Percentiles rank a stretch among this genome's conserved stretches.
These are phyloP conservation scores for Bergia sp. DNA, from an alignment of 92 coral and sea anemone genomes.

Conservation along the genomic window DNA sequence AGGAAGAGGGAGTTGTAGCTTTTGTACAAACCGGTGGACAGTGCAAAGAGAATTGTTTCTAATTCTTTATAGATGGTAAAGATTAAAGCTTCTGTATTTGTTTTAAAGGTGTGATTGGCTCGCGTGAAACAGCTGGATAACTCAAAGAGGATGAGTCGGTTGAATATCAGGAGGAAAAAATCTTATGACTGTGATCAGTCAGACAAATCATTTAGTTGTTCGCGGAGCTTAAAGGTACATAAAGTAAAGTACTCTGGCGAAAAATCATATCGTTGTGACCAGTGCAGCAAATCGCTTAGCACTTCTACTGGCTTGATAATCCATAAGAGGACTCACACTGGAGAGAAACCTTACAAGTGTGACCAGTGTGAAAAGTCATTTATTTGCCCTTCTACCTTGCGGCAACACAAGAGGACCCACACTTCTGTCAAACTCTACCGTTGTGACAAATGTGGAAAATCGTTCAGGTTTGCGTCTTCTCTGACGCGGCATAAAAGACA, in stretches of 20 bases:
- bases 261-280: not conserved
- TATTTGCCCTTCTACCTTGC: not conserved
- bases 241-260: not conserved
- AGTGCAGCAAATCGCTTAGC: not conserved
- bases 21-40: no score
- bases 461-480: not conserved
- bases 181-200: no score
- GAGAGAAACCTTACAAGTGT: not conserved
- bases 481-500: not conserved
- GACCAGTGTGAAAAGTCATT: not conserved
- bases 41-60: no score
- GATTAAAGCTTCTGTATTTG: no score
- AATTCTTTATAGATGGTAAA: no score
- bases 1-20: no score
- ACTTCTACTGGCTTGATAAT: not conserved
- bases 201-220: no score
- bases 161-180: no score
- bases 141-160: no score
- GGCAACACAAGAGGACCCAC: not conserved
- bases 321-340: not conserved
- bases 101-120: no score
- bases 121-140: no score
- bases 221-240: no score
- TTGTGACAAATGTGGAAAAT: not conserved
- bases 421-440: not conserved